Evolutionary conservation across 2,113 vertebrate species (phyloP), one percentile per base, ranked within the genome.

Genomic region (Marcusenius ussheri): DNA sequence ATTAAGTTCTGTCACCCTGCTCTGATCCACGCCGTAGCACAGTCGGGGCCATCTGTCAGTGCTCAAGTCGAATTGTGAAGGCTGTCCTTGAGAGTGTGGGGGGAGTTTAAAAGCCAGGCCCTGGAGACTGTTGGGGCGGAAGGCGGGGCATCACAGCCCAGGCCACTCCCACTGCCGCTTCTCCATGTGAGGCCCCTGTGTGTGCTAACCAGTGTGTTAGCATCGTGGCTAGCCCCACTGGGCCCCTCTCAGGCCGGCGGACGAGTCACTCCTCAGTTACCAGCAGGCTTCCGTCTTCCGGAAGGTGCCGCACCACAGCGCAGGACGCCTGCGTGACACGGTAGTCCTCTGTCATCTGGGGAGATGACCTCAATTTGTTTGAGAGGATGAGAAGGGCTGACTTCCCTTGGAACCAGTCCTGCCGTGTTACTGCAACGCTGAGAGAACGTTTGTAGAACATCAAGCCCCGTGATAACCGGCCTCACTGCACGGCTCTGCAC

Each of bases 11-110:
- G 93, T 91, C 95, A 95, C 95, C 96, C 94, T 92, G 90, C 93
- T 93, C 94, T 96, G 96, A 97, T 97, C 96, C 96, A 97, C 97
- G 96, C 96, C 95, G 95, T 95, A 95, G 96, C 95, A 94, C 74
- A 91, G 93, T 96, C 93, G 92, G 94, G 94, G 94, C 96, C 96
- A 97, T 96, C 96, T 96, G 96, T 96, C 96, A 96, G 91, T 91
- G 92, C 94, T 90, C 93, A 91, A 93, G 94, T 96, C 92, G 91
- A 94, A 95, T 95, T 93, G 90, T 53, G 93, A 95, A 92, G 95
- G 96, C 95, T 92, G 95, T 96, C 96, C 96, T 96, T 95, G 96
- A 96, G 92, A 95, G 95, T 95, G 91, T 94, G 88, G 17, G 90
- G 85, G 39, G 56, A 88, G 53, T 66, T 45, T 51, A 35, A 62